Evolutionary conservation across 2,888 invertebrate genomes (phyloP), one percentile per base, ranked within the genome.

Genomic region (Panzeria rudis): DNA sequence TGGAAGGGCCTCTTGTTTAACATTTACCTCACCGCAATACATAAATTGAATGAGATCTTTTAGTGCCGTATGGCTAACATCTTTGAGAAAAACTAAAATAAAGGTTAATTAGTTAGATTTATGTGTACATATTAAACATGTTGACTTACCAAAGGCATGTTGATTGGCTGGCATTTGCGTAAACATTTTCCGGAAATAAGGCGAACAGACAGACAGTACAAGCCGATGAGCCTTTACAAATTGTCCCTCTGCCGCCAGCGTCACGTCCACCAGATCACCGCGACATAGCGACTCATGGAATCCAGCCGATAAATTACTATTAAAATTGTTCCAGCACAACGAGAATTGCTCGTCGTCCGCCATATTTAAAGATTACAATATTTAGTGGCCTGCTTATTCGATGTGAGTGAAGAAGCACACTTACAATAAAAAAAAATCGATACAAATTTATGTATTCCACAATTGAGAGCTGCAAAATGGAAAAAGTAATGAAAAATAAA

Each of bases 301-400:
- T 89, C 95, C 95, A 92, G 95, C 94, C 86, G 95, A 95, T 93
- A 95, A 94, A 90, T 95, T 95, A 87, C 95, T 94, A 93, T 95
- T 95, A 93, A 95, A 95, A 93, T 95, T 95, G 93, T 95, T 95
- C 95, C 95, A 95, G 93, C 95, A 95, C 93, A 95, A 93, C 92
- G 95, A 95, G 93, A 95, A 95, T 92, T 95, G 95, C 93, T 95
- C 95, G 94, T 95, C 95, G 93, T 95, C 95, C 95, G 95, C 95
- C 95, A 95, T 95, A 93, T 93, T 94, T 94, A 89, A 87, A 88
- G 88, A 86, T 81, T 64, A 82, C 87, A 83, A 78, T 79, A 68
- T 79, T 78, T 50, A 59, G 72, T 56, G 64, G 78, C 76, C 80
- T 80, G 77, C 52, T 64, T 64, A 69, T 52, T 68, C 56, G 82